Base-by-base conservation (phyloP, 2,888 invertebrate genomes). In the Spilosoma lubricipeda region DNA sequence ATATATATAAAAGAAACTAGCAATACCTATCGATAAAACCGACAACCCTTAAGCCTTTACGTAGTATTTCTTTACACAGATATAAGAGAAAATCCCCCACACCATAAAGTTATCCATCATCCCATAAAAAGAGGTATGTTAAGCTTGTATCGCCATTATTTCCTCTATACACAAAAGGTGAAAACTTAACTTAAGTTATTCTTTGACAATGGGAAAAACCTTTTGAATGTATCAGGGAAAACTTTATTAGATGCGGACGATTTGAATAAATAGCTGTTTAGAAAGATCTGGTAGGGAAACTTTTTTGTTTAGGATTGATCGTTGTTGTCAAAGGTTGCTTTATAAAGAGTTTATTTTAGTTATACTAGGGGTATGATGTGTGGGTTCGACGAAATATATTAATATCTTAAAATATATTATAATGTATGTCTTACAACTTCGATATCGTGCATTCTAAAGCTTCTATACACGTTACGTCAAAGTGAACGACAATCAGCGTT, bases 401-500 rank as follows among this genome's bases (percentile, higher is more conserved):
- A n/a, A n/a, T 56, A 9, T 8, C 1, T 56, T n/a, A 23, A 3
- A 9, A 56, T 33, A 33, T 33, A 33, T 33, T 33, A 33, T 33
- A 33, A 33, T 33, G 3, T 33, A 33, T 23, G 52, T 23, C 2
- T 56, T 23, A 9, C 23, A n/a, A 56, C n/a, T 23, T 56, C n/a
- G 23, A 9, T 56, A 56, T 72, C 70, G 75, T 63, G 39, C 3
- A 7, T 36, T 75, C 8, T 75, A 67, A 75, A 70, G 1, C 45
- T 8, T 18, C 2, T 3, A 39, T 30, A 36, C 70, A 70, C n/a
- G 63, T 65, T 63, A 71, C 67, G 74, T 77, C 78, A 76, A 76
- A 82, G 71, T 72, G 77, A 82, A 73, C 77, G 72, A 79, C 80
- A 79, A 81, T 79, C 82, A 76, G 48, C 71, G 72, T 80, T 75